Base-by-base conservation (phyloP, 2,113 vertebrate genomes). In the Ailuropoda melanoleuca region DNA sequence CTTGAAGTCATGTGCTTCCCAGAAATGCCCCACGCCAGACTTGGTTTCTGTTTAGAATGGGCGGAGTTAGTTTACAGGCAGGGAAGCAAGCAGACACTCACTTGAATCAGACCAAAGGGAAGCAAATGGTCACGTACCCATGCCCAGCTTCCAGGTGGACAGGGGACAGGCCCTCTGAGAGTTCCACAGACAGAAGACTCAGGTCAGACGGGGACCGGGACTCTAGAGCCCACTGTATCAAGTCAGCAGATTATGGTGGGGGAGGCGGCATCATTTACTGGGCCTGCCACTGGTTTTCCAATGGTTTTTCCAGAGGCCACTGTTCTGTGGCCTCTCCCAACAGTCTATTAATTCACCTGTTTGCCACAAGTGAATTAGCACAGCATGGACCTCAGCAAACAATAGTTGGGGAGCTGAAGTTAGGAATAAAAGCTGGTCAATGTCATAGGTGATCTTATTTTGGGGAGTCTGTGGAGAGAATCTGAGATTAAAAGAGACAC, bases 1-100 rank as follows among this genome's bases (percentile, higher is more conserved):
- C 78, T 64, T 66, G 68, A 96, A 98, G 50, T 97, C 98, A 98
- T 1, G 9, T 97, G 97, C 88, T 98, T 98, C 95, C 97, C 96
- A 98, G 96, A 96, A 98, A 93, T n/a, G 94, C 86, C 94, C 88
- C 91, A 58, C 53, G 68, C 24, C 80, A 93, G 78, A 72, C 34
- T 66, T 64, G 75, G 92, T 98, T 98, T 98, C 81, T 0, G 64
- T 87, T 98, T 95, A 97, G 48, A 88, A 97, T 53, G 21, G n/a
- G 84, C 55, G 50, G 66, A 75, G 56, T 85, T 84, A 68, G 83
- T 53, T 95, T 95, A 95, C 48, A 97, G 81, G 48, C 88, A 94
- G 85, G 64, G n/a, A 92, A 81, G 81, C 56, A 82, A 95, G 85
- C 94, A 97, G 29, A 43, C 78, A 95, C 81, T 87, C 88, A 91